A percentile compares a stretch with the other conserved stretches of the same genome.
These are phyloP conservation scores for Cranoglanis bouderius DNA, from an alignment of 2,113 vertebrate genomes.

Conservation along the genomic window DNA sequence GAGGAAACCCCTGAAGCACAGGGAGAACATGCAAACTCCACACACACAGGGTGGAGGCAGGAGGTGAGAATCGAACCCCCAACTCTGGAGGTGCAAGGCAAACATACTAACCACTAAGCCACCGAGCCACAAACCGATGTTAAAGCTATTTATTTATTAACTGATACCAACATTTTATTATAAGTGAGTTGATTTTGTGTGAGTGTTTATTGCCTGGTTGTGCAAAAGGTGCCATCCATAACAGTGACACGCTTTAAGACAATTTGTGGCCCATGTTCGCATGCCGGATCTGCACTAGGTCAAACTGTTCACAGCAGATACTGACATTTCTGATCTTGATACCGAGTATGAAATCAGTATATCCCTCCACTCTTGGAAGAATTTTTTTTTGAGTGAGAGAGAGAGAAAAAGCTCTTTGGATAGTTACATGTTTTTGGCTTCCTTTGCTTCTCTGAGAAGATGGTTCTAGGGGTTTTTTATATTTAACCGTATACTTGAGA, in stretches of 20 bases:
- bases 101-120: too few species aligned
- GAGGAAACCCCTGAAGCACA: too few species aligned
- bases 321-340: background rate
- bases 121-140: background rate
- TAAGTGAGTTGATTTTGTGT: background rate
- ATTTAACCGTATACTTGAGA: background rate
- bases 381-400: background rate
- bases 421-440: background rate
- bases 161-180: background rate
- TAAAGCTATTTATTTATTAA: background rate
- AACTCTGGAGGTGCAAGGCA: too few species aligned
- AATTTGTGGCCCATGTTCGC: background rate
- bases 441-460: background rate
- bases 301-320: background rate
- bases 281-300: background rate
- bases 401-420: background rate
- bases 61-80: too few species aligned
- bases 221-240: background rate
- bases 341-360: background rate
- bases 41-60: too few species aligned
- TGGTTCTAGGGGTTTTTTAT: background rate
- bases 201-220: background rate
- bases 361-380: background rate
- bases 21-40: too few species aligned
- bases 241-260: background rate